Conservation (phyloP, 2,888 invertebrate genomes). For the Drosophila anceps region DNA sequence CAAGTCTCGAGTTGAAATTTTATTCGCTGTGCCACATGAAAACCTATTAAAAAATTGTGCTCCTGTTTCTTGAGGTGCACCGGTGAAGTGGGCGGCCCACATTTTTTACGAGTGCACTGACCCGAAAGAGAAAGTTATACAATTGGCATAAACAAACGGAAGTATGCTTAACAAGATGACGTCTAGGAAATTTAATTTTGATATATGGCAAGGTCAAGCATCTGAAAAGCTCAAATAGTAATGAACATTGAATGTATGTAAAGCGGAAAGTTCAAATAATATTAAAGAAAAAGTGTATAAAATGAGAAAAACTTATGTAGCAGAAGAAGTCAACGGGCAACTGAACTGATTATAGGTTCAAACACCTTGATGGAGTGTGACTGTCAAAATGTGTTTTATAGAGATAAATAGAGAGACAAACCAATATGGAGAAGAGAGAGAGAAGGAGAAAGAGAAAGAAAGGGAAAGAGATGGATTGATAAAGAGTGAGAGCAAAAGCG, state of each 20-base stretch:
- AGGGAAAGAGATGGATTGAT: neutral
- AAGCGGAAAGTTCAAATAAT: neutral
- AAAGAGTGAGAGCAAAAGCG: neutral
- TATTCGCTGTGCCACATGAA: conserved; percentile 24
- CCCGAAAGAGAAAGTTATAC: conserved; percentile 22
- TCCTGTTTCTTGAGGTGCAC: conserved; percentile 13
- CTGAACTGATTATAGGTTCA: neutral
- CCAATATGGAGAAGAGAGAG: neutral
- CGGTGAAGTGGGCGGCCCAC: too few species aligned
- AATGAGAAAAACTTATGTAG: neutral
- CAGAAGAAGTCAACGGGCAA: neutral
- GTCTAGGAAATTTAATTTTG: neutral
- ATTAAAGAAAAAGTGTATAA: neutral
- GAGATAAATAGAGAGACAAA: neutral
- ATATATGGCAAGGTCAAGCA: conserved; percentile 4
- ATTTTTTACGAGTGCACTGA: conserved; percentile 25
- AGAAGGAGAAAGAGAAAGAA: neutral
- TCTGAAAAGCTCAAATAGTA: neutral
- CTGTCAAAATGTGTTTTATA: neutral
- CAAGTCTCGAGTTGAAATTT: conserved; percentile 28
- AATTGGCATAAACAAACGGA: conserved; percentile 14
- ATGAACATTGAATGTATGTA: neutral
- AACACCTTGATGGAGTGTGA: too few species aligned
- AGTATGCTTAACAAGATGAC: neutral
- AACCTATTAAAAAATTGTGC: conserved; percentile 34